Base-by-base conservation (phyloP, 2,113 vertebrate species). In the Cyrtonyx montezumae region DNA sequence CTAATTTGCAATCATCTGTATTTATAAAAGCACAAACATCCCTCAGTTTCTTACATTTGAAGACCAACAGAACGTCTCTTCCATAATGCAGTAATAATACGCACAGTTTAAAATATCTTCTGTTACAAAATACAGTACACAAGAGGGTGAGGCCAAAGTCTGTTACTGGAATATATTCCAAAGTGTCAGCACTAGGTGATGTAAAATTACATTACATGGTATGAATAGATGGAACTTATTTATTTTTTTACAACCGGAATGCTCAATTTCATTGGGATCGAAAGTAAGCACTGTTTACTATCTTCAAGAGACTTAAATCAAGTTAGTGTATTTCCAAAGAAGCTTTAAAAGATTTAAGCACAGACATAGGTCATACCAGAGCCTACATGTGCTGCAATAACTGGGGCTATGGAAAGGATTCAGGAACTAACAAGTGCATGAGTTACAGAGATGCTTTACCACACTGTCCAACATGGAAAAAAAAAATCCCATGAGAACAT, bases 101-200 rank as follows among this genome's bases (percentile, higher is more conserved):
- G 66, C 94, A 84, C 93, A 81, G 87, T 95, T 97, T 87, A 95
- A 97, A 97, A 96, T 95, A 96, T 91, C 62, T 90, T 95, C 91
- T 97, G 89, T 95, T 96, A 97, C 82, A 96, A 97, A 97, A 96
- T 96, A 94, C 81, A 91, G 79, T 95, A 95, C 91, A 95, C 91
- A 97, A 93, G 92, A 96, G 93, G 90, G 90, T 96, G 87, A 95
- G 70, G 79, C 40, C 70, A 45, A 94, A 90, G 68, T 89, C 81
- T 92, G 48, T 75, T 58, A 74, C 34, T 8, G 40, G 63, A 91
- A 70, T 94, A 92, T 74, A 78, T 22, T 92, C 43, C 53, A 48
- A 93, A 92, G 19, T 70, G n/a, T 95, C 69, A 83, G 46, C 68
- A 76, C 43, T 91, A 55, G 92, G 70, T 84, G 1, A 55, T 51